Percentiles rank a stretch among this genome's conserved stretches.
phyloP scores from a whole-genome alignment of 2,797 vertebrate genomes.

The Scleropages formosus region DNA sequence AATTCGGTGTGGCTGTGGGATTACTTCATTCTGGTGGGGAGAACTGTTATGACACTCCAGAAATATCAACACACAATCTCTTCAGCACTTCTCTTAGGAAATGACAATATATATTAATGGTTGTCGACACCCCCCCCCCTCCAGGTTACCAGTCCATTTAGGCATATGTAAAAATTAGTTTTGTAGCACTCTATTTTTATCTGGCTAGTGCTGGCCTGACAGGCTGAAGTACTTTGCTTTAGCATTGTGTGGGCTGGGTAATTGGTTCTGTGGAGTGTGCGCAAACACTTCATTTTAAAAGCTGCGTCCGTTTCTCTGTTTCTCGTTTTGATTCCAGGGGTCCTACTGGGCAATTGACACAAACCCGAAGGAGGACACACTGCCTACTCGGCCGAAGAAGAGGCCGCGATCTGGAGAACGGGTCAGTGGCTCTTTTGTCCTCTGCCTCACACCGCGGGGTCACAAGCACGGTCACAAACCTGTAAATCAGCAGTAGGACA shows the following conservation, averaged over 20 bases:
- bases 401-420: slow-evolving; percentile 89
- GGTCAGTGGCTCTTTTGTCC: slow-evolving; percentile 60
- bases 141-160: neutral
- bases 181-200: neutral
- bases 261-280: neutral
- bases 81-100: neutral
- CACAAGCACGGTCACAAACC: neutral
- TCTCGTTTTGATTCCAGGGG: slow-evolving; percentile 68
- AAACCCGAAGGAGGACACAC: slow-evolving; percentile 87
- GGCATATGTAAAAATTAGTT: neutral
- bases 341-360: slow-evolving; percentile 93
- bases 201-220: neutral
- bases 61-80: neutral
- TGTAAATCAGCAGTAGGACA: too few species aligned
- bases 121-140: neutral
- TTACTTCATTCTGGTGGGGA: neutral
- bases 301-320: neutral
- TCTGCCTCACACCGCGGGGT: neutral
- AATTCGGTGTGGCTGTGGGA: neutral
- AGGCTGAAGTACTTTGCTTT: neutral
- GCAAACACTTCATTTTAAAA: slow-evolving; percentile 1
- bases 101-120: neutral
- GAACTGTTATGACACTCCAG: neutral
- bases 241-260: neutral
- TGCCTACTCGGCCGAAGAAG: slow-evolving; percentile 89